Base-by-base conservation (phyloP, 2,797 vertebrate species). In the Antennarius maculatus region DNA sequence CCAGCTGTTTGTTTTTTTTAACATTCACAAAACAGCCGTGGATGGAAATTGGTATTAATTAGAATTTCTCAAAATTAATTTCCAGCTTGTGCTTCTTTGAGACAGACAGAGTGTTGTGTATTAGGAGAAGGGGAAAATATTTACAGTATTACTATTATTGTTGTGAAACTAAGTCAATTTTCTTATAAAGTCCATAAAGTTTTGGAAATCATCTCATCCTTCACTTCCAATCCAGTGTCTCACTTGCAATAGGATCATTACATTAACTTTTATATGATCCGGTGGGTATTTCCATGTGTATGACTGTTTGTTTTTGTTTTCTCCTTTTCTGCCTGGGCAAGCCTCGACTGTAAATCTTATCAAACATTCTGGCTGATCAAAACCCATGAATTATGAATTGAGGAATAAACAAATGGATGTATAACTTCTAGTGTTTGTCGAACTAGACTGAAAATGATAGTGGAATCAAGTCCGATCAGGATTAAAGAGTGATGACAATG, bases 361-460 rank as follows among this genome's bases (percentile, higher is more conserved):
- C 76, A 90, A 90, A 82, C 71, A 91, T 89, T 92, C 89, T 86
- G 82, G 90, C 85, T 92, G 89, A 90, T 92, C 84, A 87, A 67
- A 87, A 83, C 65, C 58, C 53, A 88, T 90, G 83, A 88, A 90
- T 92, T 82, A 89, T 91, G 56, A 88, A 89, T 83, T 66, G 54
- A 72, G 67, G 64, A 79, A 81, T 76, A 88, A 85, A 88, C 71
- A 83, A 74, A 77, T 82, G 63, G 27, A 52, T 75, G 55, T 59
- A 71, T 59, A 47, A 41, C 57, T 45, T 7, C 46, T 55, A 53
- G 23, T 42, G 54, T 66, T 54, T 66, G 47, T 68, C 65, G 34
- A 54, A 63, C 29, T 7, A 70, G 54, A 69, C 50, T 52, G 47
- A 54, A 66, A 70, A 73, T 72, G 51, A 79, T 43, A 51, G 65